Evolutionary conservation across 92 coral and sea anemone species (phyloP).

Genomic region (Epizoanthus fatuus): DNA sequence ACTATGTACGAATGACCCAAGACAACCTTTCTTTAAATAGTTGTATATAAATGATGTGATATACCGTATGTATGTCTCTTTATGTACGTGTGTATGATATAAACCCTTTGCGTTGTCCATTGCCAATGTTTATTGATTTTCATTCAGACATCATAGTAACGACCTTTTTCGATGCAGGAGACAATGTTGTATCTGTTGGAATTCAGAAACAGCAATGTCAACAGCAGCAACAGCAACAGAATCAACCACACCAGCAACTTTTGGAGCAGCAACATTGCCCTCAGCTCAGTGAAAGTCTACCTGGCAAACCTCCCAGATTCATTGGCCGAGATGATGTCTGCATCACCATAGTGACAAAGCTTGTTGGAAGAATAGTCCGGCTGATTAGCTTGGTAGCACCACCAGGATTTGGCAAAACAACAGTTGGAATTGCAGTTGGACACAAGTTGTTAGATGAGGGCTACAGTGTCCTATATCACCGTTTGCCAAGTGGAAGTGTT

Average conservation of each 20-base stretch:
- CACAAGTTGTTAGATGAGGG: slow-evolving; percentile 58
- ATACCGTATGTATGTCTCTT: no score
- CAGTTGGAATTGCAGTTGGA: slow-evolving; percentile 51
- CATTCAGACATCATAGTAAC: no score
- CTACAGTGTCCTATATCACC: slow-evolving; percentile 43
- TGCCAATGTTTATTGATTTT: not conserved
- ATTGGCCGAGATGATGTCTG: slow-evolving; percentile 70
- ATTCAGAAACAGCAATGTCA: slow-evolving; percentile 1
- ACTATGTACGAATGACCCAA: no score
- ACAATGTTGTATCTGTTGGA: not conserved
- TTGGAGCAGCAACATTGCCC: no score
- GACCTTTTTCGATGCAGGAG: not conserved
- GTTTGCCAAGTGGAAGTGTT: slow-evolving; percentile 27
- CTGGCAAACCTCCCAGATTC: slow-evolving; percentile 46
- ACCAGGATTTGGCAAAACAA: slow-evolving; percentile 84
- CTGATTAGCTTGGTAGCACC: slow-evolving; percentile 68
- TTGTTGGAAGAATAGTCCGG: not conserved
- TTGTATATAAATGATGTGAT: no score
- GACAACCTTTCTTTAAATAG: no score
- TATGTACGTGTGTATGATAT: no score
- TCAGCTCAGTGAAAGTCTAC: not conserved
- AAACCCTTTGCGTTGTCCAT: no score
- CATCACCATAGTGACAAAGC: not conserved
- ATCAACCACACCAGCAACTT: not conserved
- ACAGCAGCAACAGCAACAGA: not conserved